Base-by-base conservation (phyloP, 30 jellyfish, hydroid and myxozoan genomes). In the Pelagia noctiluca region DNA sequence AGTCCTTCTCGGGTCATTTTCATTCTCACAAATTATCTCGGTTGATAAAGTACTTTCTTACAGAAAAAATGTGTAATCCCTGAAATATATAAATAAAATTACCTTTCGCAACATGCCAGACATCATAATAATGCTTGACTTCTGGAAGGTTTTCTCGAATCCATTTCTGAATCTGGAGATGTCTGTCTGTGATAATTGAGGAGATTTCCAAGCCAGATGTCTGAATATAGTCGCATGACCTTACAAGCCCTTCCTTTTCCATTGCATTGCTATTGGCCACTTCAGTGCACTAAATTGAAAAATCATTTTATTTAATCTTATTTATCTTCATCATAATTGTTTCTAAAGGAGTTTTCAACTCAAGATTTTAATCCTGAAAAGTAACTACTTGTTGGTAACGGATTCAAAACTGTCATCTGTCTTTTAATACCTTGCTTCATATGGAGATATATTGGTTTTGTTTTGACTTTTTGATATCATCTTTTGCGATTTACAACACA, bases 241-340 rank as follows among this genome's bases (percentile, higher is more conserved):
- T 63, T 21, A 63, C 30, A 63, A 21, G 47, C 76, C 37, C 37
- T 63, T 63, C 47, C 37, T 63, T 63, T 33, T 63, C 76, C 49
- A 3, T 63, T 63, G 76, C 76, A 63, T 63, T 23, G 46, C 76
- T 63, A n/a, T n/a, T n/a, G n/a, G n/a, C n/a, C n/a, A n/a, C n/a
- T n/a, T n/a, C n/a, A n/a, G n/a, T n/a, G n/a, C 19, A 24, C 25
- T 19, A 19, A 53, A 33, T 19, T 19, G 25, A 53, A 29, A 24
- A 63, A 63, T 21, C 26, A 63, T 63, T 8, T 19, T 19, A 47
- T 47, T 19, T 47, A 19, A 11, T 8, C 11, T 19, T 47, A 19
- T 8, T 8, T 47, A 47, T 47, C 19, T 11, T 19, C 11, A 47
- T 11, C 19, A 47, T 47, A 19, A 47, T 47, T 47, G 25, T 53